These are phyloP conservation scores for Mythimna impura DNA, from an alignment of 2,888 invertebrate genomes.

Conservation along the genomic window DNA sequence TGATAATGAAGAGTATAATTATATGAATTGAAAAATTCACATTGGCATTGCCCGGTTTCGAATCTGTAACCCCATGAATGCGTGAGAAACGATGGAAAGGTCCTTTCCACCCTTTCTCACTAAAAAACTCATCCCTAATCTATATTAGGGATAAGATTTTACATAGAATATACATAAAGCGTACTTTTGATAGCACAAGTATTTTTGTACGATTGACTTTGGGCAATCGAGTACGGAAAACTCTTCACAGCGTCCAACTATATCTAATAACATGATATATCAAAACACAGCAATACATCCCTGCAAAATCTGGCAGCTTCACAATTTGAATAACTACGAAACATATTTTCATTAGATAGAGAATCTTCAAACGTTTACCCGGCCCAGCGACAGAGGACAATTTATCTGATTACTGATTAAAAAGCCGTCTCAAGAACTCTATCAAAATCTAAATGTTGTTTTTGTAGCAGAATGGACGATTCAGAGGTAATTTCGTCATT, in stretches of 20 bases:
- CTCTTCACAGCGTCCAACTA: background rate
- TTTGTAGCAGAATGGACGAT: slow-evolving; percentile 41
- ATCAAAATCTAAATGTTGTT: slow-evolving; percentile 56
- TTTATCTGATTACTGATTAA: slow-evolving; percentile 60
- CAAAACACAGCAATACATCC: background rate
- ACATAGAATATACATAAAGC: no score
- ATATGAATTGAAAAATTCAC: no score
- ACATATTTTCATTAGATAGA: slow-evolving; percentile 40
- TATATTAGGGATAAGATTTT: no score
- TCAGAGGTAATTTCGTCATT: slow-evolving; percentile 24
- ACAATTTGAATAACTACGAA: slow-evolving; percentile 23
- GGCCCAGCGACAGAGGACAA: slow-evolving; percentile 34
- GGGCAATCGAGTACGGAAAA: background rate
- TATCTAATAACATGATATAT: background rate
- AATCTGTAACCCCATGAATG: no score
- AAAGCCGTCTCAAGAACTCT: slow-evolving; percentile 48
- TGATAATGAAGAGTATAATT: no score
- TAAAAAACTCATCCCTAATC: no score
- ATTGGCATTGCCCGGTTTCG: no score
- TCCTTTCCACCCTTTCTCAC: no score
- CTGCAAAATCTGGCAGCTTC: background rate
- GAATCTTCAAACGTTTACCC: slow-evolving; percentile 33
- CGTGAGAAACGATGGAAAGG: no score
- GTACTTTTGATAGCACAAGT: background rate
- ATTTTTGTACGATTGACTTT: background rate